A percentile compares a stretch with the other conserved stretches of the same genome.
Conservation (phyloP, 2,797 vertebrate genomes). For the Molossus alvarezi region DNA sequence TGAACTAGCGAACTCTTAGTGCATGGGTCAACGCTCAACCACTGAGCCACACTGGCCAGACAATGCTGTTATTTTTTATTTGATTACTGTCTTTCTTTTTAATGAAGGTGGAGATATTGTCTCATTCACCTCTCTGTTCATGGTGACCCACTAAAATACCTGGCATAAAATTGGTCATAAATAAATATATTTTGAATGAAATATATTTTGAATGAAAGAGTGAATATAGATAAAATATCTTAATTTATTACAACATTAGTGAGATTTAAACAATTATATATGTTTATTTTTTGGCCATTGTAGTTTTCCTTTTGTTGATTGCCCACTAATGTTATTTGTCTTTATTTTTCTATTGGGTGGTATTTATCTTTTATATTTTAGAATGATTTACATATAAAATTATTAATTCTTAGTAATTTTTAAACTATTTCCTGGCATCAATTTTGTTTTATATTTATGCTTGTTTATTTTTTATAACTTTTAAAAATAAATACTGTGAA, state of each 20-base stretch:
- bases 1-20: too few relatives aligned
- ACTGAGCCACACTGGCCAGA: too few relatives aligned
- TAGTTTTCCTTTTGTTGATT: slow-evolving; percentile 27
- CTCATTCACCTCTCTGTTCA: background rate
- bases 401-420: slow-evolving; percentile 34
- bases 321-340: background rate
- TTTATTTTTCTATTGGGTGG: background rate
- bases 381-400: slow-evolving; percentile 42
- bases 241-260: slow-evolving; percentile 32
- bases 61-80: background rate
- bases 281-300: background rate
- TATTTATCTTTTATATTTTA: slow-evolving; percentile 10
- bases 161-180: background rate
- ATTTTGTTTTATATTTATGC: slow-evolving; percentile 11
- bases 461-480: slow-evolving; percentile 30
- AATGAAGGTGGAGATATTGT: background rate
- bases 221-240: background rate
- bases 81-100: background rate
- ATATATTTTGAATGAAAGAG: background rate
- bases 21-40: too few relatives aligned
- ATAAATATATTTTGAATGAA: slow-evolving; percentile 34
- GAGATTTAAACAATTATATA: background rate
- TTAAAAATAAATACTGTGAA: slow-evolving; percentile 24
- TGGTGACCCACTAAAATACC: background rate
- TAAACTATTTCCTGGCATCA: background rate